These are phyloP conservation scores for Callimorpha dominula DNA, from an alignment of 2,888 invertebrate genomes.

Conservation along the genomic window DNA sequence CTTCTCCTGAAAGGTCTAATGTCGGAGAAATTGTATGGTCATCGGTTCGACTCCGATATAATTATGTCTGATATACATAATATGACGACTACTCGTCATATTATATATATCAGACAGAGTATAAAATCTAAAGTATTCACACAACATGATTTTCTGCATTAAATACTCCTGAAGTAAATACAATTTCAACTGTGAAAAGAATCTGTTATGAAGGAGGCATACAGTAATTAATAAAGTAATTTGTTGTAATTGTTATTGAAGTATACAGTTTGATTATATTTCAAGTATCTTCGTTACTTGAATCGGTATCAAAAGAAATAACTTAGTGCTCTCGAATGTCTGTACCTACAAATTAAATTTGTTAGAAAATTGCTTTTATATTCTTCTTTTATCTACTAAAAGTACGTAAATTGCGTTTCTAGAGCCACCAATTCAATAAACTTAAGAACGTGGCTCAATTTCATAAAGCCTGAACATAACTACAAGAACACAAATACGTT, in stretches of 20 bases:
- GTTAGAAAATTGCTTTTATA: slow-evolving; percentile 31
- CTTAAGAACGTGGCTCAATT: slow-evolving; percentile 23
- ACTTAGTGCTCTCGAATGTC: slow-evolving; percentile 24
- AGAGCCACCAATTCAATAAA: slow-evolving; percentile 16
- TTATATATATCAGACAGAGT: not conserved
- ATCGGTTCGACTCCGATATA: not conserved
- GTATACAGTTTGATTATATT: not conserved
- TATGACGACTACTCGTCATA: not conserved
- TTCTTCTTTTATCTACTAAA: slow-evolving; percentile 20
- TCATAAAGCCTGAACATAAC: not conserved
- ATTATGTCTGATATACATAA: too few species aligned
- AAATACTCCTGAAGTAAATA: not conserved
- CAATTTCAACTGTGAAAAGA: not conserved
- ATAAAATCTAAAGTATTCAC: not conserved
- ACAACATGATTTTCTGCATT: not conserved
- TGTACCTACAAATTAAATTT: slow-evolving; percentile 38
- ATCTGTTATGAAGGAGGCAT: not conserved
- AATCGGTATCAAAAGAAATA: slow-evolving; percentile 21
- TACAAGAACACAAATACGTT: not conserved
- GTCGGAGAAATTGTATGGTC: not conserved
- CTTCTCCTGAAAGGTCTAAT: not conserved
- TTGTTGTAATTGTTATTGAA: too few species aligned
- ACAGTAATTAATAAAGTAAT: too few species aligned
- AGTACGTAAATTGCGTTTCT: slow-evolving; percentile 15
- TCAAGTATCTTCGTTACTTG: not conserved